Conservation (phyloP, 2,113 vertebrate species). For the Cnemophilus loriae region DNA sequence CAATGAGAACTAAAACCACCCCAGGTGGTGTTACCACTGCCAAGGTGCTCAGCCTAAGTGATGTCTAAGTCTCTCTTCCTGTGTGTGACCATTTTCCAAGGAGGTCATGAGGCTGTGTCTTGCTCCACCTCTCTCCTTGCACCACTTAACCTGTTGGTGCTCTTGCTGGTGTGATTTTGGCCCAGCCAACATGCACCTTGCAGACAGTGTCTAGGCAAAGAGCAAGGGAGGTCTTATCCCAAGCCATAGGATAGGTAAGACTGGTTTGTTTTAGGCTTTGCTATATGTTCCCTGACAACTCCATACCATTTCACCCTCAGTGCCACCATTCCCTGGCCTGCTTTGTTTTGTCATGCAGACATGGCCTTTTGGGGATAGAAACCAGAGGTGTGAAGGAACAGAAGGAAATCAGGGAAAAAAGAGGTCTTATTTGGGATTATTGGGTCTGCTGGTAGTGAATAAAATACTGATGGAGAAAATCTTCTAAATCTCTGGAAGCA, state of each 20-base stretch:
- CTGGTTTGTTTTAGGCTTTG: neutral
- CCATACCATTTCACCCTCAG: neutral
- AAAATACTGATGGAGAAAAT: neutral
- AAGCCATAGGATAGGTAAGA: neutral
- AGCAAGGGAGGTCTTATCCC: neutral
- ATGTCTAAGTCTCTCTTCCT: neutral
- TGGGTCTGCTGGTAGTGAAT: neutral
- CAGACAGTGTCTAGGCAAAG: neutral
- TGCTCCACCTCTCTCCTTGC: neutral
- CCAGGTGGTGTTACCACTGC: neutral
- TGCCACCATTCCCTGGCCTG: neutral
- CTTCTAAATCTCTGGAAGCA: neutral
- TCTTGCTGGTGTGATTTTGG: neutral
- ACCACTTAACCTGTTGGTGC: neutral
- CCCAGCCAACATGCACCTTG: neutral
- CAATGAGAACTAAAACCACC: rapidly evolving
- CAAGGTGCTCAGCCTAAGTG: neutral
- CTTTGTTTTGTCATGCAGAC: neutral
- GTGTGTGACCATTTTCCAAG: neutral
- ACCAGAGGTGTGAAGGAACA: neutral
- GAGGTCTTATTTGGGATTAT: neutral
- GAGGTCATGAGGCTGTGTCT: neutral
- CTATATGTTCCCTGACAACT: neutral
- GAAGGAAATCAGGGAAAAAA: neutral
- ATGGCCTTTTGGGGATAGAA: neutral